phyloP scores from a whole-genome alignment of 53 echinoderm and acorn worm genomes.

The Pentamera pediparva region DNA sequence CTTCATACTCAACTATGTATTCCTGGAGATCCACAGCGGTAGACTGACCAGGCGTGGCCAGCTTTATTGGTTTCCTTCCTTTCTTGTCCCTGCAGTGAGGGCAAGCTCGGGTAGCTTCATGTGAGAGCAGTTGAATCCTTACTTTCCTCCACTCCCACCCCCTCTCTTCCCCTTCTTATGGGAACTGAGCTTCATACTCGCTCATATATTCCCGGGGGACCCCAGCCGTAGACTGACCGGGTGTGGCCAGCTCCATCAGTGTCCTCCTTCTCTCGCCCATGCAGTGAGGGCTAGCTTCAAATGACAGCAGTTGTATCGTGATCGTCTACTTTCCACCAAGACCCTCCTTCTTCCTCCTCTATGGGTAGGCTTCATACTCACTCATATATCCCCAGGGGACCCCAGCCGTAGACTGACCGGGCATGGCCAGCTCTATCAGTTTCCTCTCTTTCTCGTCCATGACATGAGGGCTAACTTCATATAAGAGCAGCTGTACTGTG shows the following conservation, averaged over 20 bases:
- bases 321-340: no score
- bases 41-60: neutral
- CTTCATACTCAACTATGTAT: constrained; percentile 26
- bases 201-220: constrained; percentile 29
- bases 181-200: no score
- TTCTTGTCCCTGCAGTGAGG: constrained; percentile 36
- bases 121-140: no score
- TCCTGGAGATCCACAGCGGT: constrained; percentile 10
- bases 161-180: no score
- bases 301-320: no score
- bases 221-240: neutral
- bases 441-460: constrained; percentile 37
- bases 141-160: no score
- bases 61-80: constrained; percentile 30
- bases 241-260: constrained; percentile 27
- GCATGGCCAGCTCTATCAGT: constrained; percentile 5
- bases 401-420: constrained; percentile 1
- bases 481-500: constrained; percentile 30
- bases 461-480: constrained; percentile 42
- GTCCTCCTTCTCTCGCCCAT: constrained; percentile 27
- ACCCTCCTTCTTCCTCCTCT: no score
- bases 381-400: constrained; percentile 38
- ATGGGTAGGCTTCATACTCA: no score
- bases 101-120: constrained; percentile 44
- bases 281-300: constrained; percentile 34